A percentile compares a stretch with the other conserved stretches of the same genome.
Evolutionary conservation across 37 sponge, comb jelly and placozoan genomes (phyloP).

Genomic region (Mnemiopsis leidyi): DNA sequence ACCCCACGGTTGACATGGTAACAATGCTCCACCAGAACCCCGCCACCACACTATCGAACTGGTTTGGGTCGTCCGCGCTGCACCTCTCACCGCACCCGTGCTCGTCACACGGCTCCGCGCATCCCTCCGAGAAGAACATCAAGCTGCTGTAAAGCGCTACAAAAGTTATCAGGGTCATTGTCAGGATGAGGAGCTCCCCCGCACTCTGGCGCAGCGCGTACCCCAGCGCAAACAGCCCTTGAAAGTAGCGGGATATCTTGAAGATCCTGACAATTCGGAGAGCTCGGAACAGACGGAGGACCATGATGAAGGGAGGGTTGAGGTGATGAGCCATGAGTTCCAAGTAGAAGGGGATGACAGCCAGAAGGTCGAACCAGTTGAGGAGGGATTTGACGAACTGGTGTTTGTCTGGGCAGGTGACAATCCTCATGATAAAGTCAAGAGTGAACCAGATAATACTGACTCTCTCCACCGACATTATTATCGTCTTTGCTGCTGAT

Average conservation of each 20-base stretch:
- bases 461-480: background rate
- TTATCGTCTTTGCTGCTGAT: background rate
- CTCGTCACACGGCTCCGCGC: background rate
- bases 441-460: background rate
- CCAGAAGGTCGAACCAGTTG: conserved; percentile 45
- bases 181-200: conserved; percentile 33
- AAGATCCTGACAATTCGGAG: conserved; percentile 6
- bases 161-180: conserved; percentile 23
- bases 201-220: background rate
- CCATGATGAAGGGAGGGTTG: conserved; percentile 37
- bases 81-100: background rate
- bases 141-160: conserved; percentile 28
- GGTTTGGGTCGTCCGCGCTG: background rate
- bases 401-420: background rate
- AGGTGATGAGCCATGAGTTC: conserved; percentile 19
- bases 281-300: conserved; percentile 3
- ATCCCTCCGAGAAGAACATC: conserved; percentile 29
- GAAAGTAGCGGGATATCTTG: conserved; percentile 21
- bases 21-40: conserved; percentile 35
- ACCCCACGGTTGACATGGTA: conserved; percentile 33
- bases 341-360: conserved; percentile 14
- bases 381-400: background rate
- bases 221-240: conserved; percentile 12
- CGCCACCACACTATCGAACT: background rate
- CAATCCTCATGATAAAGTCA: background rate